Evolutionary conservation across 2,888 invertebrate species (phyloP).

Genomic region (Iphiclides podalirius): DNA sequence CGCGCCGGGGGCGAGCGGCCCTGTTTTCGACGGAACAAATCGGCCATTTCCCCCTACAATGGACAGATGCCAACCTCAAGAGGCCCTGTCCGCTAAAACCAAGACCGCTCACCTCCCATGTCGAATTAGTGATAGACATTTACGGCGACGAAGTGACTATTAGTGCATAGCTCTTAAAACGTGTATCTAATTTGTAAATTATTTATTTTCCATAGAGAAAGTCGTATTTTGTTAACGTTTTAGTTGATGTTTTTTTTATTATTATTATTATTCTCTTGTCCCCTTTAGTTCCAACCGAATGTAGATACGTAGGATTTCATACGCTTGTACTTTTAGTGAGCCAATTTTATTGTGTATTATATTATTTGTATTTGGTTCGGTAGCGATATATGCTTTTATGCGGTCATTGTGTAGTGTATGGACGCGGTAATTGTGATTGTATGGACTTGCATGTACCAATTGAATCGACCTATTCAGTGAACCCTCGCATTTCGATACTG

Average conservation of each 20-base stretch:
- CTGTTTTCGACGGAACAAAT: slow-evolving; percentile 26
- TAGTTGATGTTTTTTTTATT: slow-evolving; percentile 72
- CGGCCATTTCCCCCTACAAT: slow-evolving; percentile 19
- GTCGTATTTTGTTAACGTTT: slow-evolving; percentile 80
- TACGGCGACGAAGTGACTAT: slow-evolving; percentile 69
- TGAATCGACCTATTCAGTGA: slow-evolving; percentile 55
- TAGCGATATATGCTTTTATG: slow-evolving; percentile 56
- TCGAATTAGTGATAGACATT: slow-evolving; percentile 63
- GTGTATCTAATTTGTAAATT: slow-evolving; percentile 79
- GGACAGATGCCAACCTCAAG: slow-evolving; percentile 13
- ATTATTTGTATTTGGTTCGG: slow-evolving; percentile 58
- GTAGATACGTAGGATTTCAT: slow-evolving; percentile 76
- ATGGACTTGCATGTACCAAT: slow-evolving; percentile 45
- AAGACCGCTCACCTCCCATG: slow-evolving; percentile 47
- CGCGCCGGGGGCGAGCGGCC: slow-evolving; percentile 48
- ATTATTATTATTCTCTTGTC: slow-evolving; percentile 52
- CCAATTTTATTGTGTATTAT: slow-evolving; percentile 68
- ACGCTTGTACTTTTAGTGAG: slow-evolving; percentile 79
- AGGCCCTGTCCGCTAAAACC: slow-evolving; percentile 29
- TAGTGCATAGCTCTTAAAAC: slow-evolving; percentile 67
- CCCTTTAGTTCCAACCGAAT: slow-evolving; percentile 71
- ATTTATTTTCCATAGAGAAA: slow-evolving; percentile 78
- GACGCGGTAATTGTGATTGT: slow-evolving; percentile 60
- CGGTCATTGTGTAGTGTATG: slow-evolving; percentile 54
- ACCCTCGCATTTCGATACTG: slow-evolving; percentile 57